Evolutionary conservation across 1,140 invertebrate species (phyloP).

Genomic region (Orius laevigatus): DNA sequence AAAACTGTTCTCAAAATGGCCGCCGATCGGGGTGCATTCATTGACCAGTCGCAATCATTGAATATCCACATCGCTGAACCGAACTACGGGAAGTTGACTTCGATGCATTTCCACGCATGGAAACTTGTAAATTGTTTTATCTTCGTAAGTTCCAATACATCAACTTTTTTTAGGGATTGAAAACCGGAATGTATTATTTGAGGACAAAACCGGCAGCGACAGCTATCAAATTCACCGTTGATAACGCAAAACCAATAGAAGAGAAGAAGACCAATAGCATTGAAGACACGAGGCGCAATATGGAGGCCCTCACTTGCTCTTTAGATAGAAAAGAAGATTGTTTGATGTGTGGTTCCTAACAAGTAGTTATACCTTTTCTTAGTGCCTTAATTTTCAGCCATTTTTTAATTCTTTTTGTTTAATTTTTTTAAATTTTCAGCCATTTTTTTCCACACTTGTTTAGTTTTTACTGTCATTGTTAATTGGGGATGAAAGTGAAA

Average conservation of each 20-base stretch:
- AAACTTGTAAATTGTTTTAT: slow-evolving; percentile 47
- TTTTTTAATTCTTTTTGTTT: background rate
- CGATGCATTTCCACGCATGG: slow-evolving; percentile 98
- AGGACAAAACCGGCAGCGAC: slow-evolving; percentile 91
- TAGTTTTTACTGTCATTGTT: no score
- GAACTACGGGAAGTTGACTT: slow-evolving; percentile 83
- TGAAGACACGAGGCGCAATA: slow-evolving; percentile 30
- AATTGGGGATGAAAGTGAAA: no score
- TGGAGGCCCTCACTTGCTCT: slow-evolving; percentile 71
- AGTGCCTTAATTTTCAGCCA: slow-evolving; percentile 1
- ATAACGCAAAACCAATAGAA: slow-evolving; percentile 52
- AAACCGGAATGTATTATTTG: slow-evolving; percentile 99
- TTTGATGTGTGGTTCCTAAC: slow-evolving; percentile 53
- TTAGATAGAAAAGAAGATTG: slow-evolving; percentile 85
- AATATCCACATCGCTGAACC: slow-evolving; percentile 94
- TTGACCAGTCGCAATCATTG: slow-evolving; percentile 96
- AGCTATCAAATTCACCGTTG: slow-evolving; percentile 95
- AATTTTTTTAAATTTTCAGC: background rate
- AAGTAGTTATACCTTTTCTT: background rate
- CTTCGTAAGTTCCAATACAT: background rate
- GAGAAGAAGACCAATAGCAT: slow-evolving; percentile 13
- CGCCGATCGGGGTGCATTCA: slow-evolving; percentile 91
- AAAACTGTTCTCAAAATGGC: slow-evolving; percentile 93
- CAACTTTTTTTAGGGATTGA: slow-evolving; percentile 53
- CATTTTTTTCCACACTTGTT: background rate